Conservation (phyloP, 2,888 invertebrate genomes). For the Rutpela maculata region DNA sequence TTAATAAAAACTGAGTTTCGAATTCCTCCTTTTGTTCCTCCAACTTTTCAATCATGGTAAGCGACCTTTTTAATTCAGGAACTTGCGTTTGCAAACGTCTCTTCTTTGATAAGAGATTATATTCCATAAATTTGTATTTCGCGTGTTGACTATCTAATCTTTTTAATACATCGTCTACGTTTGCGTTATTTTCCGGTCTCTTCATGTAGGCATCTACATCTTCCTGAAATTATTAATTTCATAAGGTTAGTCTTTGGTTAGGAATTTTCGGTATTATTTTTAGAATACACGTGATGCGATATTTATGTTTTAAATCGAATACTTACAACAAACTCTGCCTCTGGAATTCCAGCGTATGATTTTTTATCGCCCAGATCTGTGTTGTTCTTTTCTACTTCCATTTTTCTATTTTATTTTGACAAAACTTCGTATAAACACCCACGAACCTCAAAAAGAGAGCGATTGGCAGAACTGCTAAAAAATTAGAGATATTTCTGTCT, state of each 20-base stretch:
- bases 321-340: constrained; percentile 91
- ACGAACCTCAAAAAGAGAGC: constrained; percentile 3
- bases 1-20: constrained; percentile 93
- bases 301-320: constrained; percentile 39
- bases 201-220: constrained; percentile 97
- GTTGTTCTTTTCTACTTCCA: constrained; percentile 52
- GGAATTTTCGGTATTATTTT: constrained; percentile 47
- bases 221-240: constrained; percentile 78
- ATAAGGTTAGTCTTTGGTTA: constrained; percentile 52
- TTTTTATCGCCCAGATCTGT: constrained; percentile 72
- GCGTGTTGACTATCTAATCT: constrained; percentile 94
- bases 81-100: constrained; percentile 92
- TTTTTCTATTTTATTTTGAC: constrained; percentile 41
- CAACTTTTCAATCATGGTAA: constrained; percentile 94
- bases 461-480: background rate
- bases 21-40: constrained; percentile 87
- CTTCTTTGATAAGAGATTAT: constrained; percentile 90
- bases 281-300: constrained; percentile 45
- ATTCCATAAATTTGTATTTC: constrained; percentile 98
- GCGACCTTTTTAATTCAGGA: constrained; percentile 93
- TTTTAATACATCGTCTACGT: constrained; percentile 90
- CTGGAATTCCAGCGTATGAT: constrained; percentile 90
- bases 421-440: constrained; percentile 7
- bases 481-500: background rate
- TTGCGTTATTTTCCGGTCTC: constrained; percentile 86